A percentile compares a stretch with the other conserved stretches of the same genome.
Evolutionary conservation across 2,113 vertebrate genomes (phyloP).

Genomic region (Mus spicilegus): DNA sequence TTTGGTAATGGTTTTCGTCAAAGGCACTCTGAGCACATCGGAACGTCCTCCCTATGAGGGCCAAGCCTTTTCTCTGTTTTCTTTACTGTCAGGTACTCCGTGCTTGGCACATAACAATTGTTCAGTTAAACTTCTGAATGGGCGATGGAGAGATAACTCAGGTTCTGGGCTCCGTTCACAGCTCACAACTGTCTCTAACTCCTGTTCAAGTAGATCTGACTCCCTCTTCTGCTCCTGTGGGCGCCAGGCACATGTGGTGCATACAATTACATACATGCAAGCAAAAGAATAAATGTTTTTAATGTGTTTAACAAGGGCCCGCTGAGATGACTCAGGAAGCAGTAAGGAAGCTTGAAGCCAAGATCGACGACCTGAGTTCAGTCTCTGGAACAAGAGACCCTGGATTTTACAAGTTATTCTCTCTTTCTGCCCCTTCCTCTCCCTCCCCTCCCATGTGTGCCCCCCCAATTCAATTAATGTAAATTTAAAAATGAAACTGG

Average conservation of each 20-base stretch:
- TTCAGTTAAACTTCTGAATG: neutral
- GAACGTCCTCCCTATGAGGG: neutral
- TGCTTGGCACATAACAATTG: neutral
- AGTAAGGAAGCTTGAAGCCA: neutral
- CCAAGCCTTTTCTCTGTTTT: neutral
- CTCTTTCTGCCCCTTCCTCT: neutral
- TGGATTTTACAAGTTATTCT: neutral
- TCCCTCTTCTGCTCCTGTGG: neutral
- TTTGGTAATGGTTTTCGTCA: neutral
- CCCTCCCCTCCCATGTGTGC: neutral
- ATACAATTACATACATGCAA: neutral
- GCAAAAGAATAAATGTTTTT: neutral
- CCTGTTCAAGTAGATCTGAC: neutral
- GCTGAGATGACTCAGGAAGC: neutral
- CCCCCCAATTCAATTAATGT: neutral
- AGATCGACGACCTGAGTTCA: neutral
- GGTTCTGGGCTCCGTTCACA: too few relatives aligned
- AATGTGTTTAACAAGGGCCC: neutral
- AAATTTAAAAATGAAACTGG: neutral
- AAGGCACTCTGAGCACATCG: neutral
- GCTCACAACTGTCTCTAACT: neutral
- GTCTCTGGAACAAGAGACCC: neutral
- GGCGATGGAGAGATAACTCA: too few relatives aligned
- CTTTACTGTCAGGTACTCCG: neutral
- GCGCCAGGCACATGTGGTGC: neutral